Conservation (phyloP, 2,797 vertebrate genomes). For the Urosaurus nigricauda region DNA sequence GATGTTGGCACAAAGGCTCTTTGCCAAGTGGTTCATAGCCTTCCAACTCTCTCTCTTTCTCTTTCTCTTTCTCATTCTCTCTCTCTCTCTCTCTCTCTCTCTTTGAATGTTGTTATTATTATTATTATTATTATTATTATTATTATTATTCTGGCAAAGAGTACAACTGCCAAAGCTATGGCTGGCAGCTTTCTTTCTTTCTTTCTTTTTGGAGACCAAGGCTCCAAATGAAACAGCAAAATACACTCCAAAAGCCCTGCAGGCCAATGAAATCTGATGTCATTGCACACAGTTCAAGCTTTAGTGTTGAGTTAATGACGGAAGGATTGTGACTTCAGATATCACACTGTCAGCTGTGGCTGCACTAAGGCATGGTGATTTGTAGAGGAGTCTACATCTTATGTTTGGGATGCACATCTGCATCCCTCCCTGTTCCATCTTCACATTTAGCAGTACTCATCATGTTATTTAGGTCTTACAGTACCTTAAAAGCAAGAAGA, state of each 20-base stretch:
- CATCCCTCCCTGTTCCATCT: background rate
- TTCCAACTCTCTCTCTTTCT: slow-evolving; percentile 34
- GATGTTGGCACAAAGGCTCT: slow-evolving; percentile 36
- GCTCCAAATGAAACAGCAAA: slow-evolving; percentile 20
- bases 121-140: too few relatives aligned
- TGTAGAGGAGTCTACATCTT: background rate
- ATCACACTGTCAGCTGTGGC: slow-evolving; percentile 34
- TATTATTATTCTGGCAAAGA: background rate
- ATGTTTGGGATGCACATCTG: background rate
- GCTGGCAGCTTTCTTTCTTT: slow-evolving; percentile 23
- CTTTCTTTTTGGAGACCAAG: background rate
- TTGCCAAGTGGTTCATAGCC: background rate
- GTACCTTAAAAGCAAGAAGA: too few relatives aligned
- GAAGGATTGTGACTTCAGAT: slow-evolving; percentile 17
- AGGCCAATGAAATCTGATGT: slow-evolving; percentile 25
- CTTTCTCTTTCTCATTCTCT: too few relatives aligned
- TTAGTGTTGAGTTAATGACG: slow-evolving; percentile 34
- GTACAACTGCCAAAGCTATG: background rate
- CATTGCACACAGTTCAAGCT: background rate
- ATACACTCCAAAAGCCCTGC: slow-evolving; percentile 51
- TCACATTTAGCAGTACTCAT: background rate
- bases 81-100: too few relatives aligned
- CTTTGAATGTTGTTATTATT: too few relatives aligned
- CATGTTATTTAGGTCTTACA: background rate
- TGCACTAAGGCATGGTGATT: background rate